Percentiles rank a stretch among this genome's conserved stretches.
These are phyloP conservation scores for Blennius ocellaris DNA, from an alignment of 2,113 vertebrate species.

Conservation along the genomic window DNA sequence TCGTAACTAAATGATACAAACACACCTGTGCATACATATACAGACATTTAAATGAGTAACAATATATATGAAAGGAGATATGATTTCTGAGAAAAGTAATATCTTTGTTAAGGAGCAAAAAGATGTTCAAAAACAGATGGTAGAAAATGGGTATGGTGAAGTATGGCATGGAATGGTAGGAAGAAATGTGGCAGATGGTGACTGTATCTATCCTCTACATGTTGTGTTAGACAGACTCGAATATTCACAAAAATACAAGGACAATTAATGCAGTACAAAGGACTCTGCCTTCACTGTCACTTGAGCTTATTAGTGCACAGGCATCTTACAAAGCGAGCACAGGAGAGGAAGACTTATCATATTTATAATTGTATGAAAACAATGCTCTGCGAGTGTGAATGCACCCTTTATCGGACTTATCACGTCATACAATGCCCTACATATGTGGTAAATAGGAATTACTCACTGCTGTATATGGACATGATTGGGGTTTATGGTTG, in stretches of 20 bases:
- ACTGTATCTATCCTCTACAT: conserved; percentile 42
- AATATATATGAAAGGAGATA: background rate
- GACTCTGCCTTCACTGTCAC: conserved; percentile 20
- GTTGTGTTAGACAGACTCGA: conserved; percentile 7
- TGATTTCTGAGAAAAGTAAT: background rate
- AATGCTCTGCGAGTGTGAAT: background rate
- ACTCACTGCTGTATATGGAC: too few species aligned
- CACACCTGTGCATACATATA: too few species aligned
- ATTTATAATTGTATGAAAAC: background rate
- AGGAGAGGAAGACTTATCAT: background rate
- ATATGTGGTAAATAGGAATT: too few species aligned
- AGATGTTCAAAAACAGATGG: conserved; percentile 21
- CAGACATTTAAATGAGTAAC: background rate
- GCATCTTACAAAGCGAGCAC: background rate
- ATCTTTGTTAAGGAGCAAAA: conserved; percentile 9
- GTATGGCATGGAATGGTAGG: conserved; percentile 10
- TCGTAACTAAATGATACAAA: too few species aligned
- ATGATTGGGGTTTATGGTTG: too few species aligned
- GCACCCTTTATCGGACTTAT: background rate
- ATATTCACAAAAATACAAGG: conserved; percentile 4
- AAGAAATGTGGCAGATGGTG: conserved; percentile 47
- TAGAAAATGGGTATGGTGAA: background rate
- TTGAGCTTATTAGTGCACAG: background rate
- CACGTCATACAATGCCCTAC: background rate
- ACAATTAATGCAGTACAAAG: conserved; percentile 23